Percentiles rank a stretch among this genome's conserved stretches.
Conservation (phyloP, 1,140 invertebrate species). For the Caenorhabditis latens region DNA sequence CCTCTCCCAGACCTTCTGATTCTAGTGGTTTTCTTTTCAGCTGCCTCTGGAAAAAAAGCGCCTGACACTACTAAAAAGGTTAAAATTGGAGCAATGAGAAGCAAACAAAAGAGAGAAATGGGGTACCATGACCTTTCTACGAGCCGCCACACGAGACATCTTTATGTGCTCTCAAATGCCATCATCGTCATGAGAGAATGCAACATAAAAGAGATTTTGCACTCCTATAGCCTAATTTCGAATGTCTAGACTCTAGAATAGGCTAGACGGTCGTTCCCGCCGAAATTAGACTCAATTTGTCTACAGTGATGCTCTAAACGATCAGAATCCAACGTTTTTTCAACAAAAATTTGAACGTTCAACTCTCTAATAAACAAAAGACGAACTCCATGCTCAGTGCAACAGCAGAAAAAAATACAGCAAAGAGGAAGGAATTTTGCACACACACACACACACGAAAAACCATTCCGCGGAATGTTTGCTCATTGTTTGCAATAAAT, state of each 20-base stretch:
- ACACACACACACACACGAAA: neutral
- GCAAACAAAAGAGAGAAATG: neutral
- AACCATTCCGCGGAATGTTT: constrained; percentile 14
- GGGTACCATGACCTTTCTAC: constrained; percentile 10
- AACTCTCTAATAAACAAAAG: no score
- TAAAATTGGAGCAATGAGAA: neutral
- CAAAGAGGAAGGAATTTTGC: constrained; percentile 3
- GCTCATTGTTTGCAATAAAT: constrained; percentile 50
- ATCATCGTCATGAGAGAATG: neutral
- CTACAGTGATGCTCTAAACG: neutral
- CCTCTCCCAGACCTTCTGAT: neutral
- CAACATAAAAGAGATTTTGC: neutral
- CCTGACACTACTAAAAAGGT: constrained; percentile 28
- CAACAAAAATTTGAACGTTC: no score
- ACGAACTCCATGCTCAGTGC: no score
- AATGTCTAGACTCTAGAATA: neutral
- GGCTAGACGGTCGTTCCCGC: neutral
- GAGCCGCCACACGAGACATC: constrained; percentile 9
- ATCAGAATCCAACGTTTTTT: neutral
- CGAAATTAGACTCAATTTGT: neutral
- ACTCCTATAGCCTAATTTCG: neutral
- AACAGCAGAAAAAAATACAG: neutral
- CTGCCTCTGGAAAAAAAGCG: neutral
- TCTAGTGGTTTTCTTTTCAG: neutral
- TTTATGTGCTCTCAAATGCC: neutral